Evolutionary conservation across 2,888 invertebrate genomes (phyloP).

Genomic region (Cerceris rybyensis): DNA sequence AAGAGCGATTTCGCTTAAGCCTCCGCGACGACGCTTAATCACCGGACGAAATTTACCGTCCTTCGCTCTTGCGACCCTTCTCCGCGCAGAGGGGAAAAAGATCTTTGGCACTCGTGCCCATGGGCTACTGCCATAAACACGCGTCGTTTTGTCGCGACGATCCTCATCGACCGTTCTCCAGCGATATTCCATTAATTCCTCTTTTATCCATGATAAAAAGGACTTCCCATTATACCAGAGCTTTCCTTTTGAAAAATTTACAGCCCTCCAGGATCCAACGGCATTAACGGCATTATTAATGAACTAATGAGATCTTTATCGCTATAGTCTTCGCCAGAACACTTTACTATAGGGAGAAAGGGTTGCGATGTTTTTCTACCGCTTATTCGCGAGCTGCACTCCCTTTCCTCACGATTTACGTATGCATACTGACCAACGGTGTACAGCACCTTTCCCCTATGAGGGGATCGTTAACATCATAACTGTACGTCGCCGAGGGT

Average conservation of each 20-base stretch:
- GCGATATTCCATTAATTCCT: slow-evolving; percentile 12
- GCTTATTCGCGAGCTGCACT: not conserved
- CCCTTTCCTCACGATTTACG: slow-evolving; percentile 14
- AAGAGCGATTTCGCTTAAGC: slow-evolving; percentile 70
- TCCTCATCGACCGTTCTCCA: not conserved
- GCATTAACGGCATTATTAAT: slow-evolving; percentile 8
- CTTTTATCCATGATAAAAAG: slow-evolving; percentile 6
- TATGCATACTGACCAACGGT: slow-evolving; percentile 7
- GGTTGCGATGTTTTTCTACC: not conserved
- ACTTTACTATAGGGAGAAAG: not conserved
- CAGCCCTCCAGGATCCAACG: no score
- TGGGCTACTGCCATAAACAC: slow-evolving; percentile 1
- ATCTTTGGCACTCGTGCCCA: slow-evolving; percentile 36
- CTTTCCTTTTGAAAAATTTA: no score
- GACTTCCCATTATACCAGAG: no score
- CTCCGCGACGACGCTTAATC: slow-evolving; percentile 66
- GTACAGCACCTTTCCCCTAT: slow-evolving; percentile 22
- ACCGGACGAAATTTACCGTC: slow-evolving; percentile 69
- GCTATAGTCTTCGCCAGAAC: not conserved
- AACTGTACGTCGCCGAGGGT: slow-evolving; percentile 73
- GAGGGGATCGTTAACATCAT: slow-evolving; percentile 77
- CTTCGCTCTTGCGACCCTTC: slow-evolving; percentile 18
- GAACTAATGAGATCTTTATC: slow-evolving; percentile 35
- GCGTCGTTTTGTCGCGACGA: slow-evolving; percentile 1
- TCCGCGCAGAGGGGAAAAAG: slow-evolving; percentile 33